Evolutionary conservation across 2,113 vertebrate genomes (phyloP).

Genomic region (Ivindomyrus marchei): DNA sequence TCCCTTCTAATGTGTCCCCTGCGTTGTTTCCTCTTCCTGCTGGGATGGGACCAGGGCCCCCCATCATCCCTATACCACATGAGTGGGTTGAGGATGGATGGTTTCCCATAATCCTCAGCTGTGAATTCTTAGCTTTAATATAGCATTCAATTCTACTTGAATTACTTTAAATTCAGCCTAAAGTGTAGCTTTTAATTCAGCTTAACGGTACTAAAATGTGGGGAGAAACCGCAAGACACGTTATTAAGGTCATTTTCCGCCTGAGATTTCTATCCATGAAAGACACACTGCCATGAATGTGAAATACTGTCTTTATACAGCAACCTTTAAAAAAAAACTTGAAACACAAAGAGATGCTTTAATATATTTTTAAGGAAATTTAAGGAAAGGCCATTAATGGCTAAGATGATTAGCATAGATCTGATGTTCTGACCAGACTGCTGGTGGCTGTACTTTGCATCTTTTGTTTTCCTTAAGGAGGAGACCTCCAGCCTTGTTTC

Average conservation of each 20-base stretch:
- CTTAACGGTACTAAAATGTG: background rate
- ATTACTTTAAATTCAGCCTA: background rate
- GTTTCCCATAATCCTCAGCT: background rate
- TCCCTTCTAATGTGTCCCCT: background rate
- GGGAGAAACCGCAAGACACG: background rate
- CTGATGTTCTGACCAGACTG: background rate
- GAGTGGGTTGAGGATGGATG: background rate
- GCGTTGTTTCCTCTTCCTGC: background rate
- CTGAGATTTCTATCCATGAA: background rate
- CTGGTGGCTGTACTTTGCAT: background rate
- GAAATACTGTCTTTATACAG: background rate
- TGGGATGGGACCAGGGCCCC: background rate
- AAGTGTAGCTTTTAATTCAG: background rate
- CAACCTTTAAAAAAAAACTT: background rate
- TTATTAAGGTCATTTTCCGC: background rate
- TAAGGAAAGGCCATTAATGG: background rate
- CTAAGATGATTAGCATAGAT: background rate
- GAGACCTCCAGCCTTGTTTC: background rate
- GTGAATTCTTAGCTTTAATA: background rate
- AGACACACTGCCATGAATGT: background rate
- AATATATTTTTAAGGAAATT: background rate
- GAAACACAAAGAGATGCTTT: background rate
- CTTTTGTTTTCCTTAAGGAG: background rate
- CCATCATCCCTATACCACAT: background rate
- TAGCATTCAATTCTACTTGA: background rate